These are phyloP conservation scores for Bucco capensis DNA, from an alignment of 2,113 vertebrate genomes.

Conservation along the genomic window DNA sequence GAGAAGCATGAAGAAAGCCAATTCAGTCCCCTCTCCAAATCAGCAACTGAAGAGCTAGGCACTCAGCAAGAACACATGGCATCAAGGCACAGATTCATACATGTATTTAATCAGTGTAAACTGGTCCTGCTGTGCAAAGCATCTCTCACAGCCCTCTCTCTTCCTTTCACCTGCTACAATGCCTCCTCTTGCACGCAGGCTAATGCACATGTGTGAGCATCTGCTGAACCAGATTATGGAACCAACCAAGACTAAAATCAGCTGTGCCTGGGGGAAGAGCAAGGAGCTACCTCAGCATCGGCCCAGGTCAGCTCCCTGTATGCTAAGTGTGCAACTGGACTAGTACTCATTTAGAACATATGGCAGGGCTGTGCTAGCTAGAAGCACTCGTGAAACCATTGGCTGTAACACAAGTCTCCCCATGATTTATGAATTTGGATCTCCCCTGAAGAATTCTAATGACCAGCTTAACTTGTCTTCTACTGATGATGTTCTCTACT, in stretches of 20 bases:
- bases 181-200: neutral
- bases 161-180: neutral
- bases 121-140: neutral
- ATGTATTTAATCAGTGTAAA: neutral
- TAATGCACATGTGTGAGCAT: accelerated
- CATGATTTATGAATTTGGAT: neutral
- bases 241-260: neutral
- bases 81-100: neutral
- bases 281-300: neutral
- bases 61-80: neutral
- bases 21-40: neutral
- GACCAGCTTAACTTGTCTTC: neutral
- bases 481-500: neutral
- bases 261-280: neutral
- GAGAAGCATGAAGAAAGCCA: neutral
- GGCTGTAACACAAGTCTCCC: neutral
- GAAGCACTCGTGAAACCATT: neutral
- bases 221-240: neutral
- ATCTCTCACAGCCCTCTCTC: neutral
- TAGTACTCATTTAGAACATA: neutral
- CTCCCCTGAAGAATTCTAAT: neutral
- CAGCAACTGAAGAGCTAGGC: neutral
- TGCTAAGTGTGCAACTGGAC: accelerated
- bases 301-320: neutral
- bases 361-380: neutral